Evolutionary conservation across 37 sponge, comb jelly and placozoan species (phyloP).

Genomic region (Aplysina aerophoba): DNA sequence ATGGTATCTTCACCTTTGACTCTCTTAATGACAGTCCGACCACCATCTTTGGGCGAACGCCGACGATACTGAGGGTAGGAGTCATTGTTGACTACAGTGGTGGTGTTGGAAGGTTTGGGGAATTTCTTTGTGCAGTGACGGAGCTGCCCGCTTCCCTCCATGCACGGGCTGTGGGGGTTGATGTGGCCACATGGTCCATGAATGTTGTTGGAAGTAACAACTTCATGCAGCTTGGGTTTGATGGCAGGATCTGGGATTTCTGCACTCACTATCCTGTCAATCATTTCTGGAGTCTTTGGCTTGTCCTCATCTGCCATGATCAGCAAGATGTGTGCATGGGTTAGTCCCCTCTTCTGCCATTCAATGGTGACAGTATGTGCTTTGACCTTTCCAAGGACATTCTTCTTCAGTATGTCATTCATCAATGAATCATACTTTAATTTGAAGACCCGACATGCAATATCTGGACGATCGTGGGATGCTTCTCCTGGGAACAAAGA

Average conservation of each 20-base stretch:
- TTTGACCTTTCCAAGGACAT: too few relatives aligned
- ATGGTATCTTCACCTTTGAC: not conserved
- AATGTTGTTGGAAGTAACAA: not conserved
- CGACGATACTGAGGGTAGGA: not conserved
- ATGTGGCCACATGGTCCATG: not conserved
- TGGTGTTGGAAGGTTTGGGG: not conserved
- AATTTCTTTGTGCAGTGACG: not conserved
- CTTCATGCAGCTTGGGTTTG: not conserved
- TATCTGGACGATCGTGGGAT: constrained; percentile 25
- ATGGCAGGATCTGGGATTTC: not conserved
- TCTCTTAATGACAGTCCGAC: not conserved
- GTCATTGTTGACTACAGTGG: not conserved
- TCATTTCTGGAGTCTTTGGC: not conserved
- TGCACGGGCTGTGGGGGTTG: not conserved
- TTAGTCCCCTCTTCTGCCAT: not conserved
- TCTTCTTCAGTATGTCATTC: too few relatives aligned
- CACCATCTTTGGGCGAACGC: not conserved
- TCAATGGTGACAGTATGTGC: not conserved
- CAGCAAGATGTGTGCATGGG: not conserved
- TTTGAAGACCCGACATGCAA: constrained; percentile 16
- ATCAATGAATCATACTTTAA: not conserved
- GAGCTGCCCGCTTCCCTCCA: not conserved
- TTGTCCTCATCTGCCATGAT: not conserved
- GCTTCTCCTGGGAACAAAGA: not conserved
- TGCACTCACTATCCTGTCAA: constrained; percentile 8